phyloP scores from a whole-genome alignment of 2,797 vertebrate genomes.

The Nyctalus aviator region DNA sequence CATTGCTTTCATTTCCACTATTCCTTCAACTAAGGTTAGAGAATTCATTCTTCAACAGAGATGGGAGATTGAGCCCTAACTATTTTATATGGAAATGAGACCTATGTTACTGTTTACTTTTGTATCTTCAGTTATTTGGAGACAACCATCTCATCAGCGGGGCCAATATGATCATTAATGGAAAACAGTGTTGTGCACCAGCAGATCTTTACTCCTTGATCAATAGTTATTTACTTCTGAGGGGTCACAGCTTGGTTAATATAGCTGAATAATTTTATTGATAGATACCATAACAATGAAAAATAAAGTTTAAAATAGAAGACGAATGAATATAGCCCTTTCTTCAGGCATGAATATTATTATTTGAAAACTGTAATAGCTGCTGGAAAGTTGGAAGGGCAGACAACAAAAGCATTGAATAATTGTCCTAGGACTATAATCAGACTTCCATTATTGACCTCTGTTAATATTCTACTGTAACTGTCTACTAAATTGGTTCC shows the following conservation, averaged over 20 bases:
- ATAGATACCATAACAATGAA: conserved; percentile 90
- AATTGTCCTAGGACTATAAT: conserved; percentile 95
- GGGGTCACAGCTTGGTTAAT: conserved; percentile 89
- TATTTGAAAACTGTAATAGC: conserved; percentile 87
- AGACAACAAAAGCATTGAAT: conserved; percentile 93
- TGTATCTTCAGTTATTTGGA: conserved; percentile 65
- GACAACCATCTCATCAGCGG: conserved; percentile 84
- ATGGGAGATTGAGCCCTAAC: background rate
- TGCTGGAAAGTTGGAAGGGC: conserved; percentile 93
- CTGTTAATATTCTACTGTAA: conserved; percentile 98
- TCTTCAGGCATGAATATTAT: conserved; percentile 88
- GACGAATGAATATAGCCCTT: conserved; percentile 87
- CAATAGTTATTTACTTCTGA: conserved; percentile 92
- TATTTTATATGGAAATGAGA: conserved; percentile 61
- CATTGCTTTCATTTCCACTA: conserved; percentile 57
- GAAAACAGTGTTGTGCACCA: conserved; percentile 84
- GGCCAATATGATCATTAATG: conserved; percentile 87
- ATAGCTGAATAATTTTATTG: conserved; percentile 90
- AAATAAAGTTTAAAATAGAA: conserved; percentile 90
- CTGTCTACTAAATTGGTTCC: conserved; percentile 99
- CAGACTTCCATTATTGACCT: conserved; percentile 99
- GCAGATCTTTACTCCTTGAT: conserved; percentile 87
- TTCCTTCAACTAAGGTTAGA: conserved; percentile 53
- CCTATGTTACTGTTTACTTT: conserved; percentile 58
- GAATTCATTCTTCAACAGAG: background rate